phyloP scores from a whole-genome alignment of 2,797 vertebrate species.

The Poeciliopsis turneri region DNA sequence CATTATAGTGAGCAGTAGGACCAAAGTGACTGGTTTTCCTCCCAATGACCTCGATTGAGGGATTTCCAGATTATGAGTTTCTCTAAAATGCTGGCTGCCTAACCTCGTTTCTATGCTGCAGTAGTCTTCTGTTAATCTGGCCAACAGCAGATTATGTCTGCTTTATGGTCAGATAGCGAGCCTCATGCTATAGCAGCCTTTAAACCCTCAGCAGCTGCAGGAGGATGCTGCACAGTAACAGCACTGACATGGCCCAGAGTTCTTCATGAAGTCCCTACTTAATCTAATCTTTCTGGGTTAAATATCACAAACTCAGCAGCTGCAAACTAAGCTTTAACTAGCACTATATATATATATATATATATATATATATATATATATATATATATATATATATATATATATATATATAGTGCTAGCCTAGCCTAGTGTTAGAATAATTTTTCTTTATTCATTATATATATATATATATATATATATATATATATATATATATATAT shows the following conservation, averaged over 20 bases:
- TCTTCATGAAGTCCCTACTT: not conserved
- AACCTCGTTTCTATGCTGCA: slow-evolving; percentile 71
- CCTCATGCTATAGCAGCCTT: slow-evolving; percentile 37
- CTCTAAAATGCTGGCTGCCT: slow-evolving; percentile 57
- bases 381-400: too few species aligned
- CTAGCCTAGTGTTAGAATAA: too few species aligned
- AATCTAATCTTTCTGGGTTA: not conserved
- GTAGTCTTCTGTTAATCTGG: slow-evolving; percentile 69
- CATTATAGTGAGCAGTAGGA: slow-evolving; percentile 1
- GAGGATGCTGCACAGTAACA: slow-evolving; percentile 15
- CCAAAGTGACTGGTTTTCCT: slow-evolving; percentile 1
- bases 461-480: too few species aligned
- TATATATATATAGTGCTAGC: too few species aligned
- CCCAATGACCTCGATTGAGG: slow-evolving; percentile 64
- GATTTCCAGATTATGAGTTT: slow-evolving; percentile 70
- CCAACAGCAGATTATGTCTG: slow-evolving; percentile 68
- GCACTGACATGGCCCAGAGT: not conserved
- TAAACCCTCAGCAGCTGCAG: slow-evolving; percentile 53
- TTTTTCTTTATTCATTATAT: too few species aligned
- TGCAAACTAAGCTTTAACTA: not conserved
- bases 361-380: too few species aligned
- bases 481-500: too few species aligned
- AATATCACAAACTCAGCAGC: not conserved
- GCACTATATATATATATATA: too few species aligned
- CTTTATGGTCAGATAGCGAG: slow-evolving; percentile 46